These are phyloP conservation scores for Chascanopsetta lugubris DNA, from an alignment of 2,113 vertebrate genomes.

Conservation along the genomic window DNA sequence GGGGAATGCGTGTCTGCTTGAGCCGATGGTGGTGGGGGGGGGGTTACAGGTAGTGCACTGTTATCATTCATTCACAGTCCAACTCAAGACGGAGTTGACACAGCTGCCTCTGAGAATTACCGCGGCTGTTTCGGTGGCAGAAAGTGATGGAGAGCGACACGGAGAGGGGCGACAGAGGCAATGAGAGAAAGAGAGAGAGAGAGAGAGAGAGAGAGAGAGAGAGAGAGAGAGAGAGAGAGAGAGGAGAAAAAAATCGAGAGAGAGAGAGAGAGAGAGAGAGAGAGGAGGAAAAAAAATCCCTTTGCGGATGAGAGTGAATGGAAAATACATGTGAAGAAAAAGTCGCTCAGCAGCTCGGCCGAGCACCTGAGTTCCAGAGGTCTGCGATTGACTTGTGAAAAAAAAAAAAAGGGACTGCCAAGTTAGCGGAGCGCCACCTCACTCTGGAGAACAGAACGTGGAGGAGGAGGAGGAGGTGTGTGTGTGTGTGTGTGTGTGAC, in stretches of 20 bases:
- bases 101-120: constrained; percentile 60
- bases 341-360: constrained; percentile 30
- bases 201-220: neutral
- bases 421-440: constrained; percentile 80
- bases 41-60: constrained; percentile 67
- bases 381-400: constrained; percentile 76
- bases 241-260: too few species aligned
- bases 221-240: constrained; percentile 8
- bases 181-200: constrained; percentile 5
- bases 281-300: neutral
- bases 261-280: constrained; percentile 6
- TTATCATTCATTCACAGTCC: constrained; percentile 71
- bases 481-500: constrained; percentile 45
- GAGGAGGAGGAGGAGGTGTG: constrained; percentile 26
- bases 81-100: constrained; percentile 65
- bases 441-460: constrained; percentile 41
- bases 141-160: constrained; percentile 17
- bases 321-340: constrained; percentile 42
- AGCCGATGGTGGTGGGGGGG: too few species aligned
- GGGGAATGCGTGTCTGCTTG: constrained; percentile 46
- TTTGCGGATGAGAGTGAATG: constrained; percentile 15
- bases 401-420: constrained; percentile 64
- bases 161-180: constrained; percentile 3
- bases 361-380: constrained; percentile 54
- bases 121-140: constrained; percentile 34